Evolutionary conservation across 2,888 invertebrate genomes (phyloP).

Genomic region (Molorchus minor): DNA sequence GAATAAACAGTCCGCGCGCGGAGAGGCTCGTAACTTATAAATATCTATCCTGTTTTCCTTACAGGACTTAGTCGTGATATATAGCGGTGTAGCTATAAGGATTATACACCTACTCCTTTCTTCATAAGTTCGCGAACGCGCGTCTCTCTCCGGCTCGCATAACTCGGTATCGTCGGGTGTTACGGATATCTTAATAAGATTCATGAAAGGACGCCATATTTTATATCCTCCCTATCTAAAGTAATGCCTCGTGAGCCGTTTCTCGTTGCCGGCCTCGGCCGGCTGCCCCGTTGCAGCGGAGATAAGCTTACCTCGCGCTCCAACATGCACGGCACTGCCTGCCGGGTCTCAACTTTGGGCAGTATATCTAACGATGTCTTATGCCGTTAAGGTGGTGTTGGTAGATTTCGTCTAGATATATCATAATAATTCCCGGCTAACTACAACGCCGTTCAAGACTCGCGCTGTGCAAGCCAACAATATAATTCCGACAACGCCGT

Average conservation of each 20-base stretch:
- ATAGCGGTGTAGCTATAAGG: slow-evolving; percentile 65
- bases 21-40: slow-evolving; percentile 63
- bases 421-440: slow-evolving; percentile 66
- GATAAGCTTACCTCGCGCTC: slow-evolving; percentile 52
- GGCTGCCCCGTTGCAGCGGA: slow-evolving; percentile 52
- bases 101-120: slow-evolving; percentile 67
- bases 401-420: slow-evolving; percentile 65
- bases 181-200: slow-evolving; percentile 82
- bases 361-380: slow-evolving; percentile 58
- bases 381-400: slow-evolving; percentile 50
- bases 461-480: slow-evolving; percentile 66
- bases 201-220: slow-evolving; percentile 86
- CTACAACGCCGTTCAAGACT: slow-evolving; percentile 57
- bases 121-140: slow-evolving; percentile 63
- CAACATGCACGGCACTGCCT: slow-evolving; percentile 48
- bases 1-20: slow-evolving; percentile 62
- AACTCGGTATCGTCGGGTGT: slow-evolving; percentile 66
- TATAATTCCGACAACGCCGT: slow-evolving; percentile 73
- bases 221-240: slow-evolving; percentile 72
- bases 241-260: slow-evolving; percentile 60
- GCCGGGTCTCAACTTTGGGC: slow-evolving; percentile 37
- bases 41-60: slow-evolving; percentile 66
- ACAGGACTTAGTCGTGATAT: slow-evolving; percentile 64
- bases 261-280: slow-evolving; percentile 47
- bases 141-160: slow-evolving; percentile 53